These are phyloP conservation scores for Gastrophysa polygoni DNA, from an alignment of 2,888 invertebrate genomes.

Conservation along the genomic window DNA sequence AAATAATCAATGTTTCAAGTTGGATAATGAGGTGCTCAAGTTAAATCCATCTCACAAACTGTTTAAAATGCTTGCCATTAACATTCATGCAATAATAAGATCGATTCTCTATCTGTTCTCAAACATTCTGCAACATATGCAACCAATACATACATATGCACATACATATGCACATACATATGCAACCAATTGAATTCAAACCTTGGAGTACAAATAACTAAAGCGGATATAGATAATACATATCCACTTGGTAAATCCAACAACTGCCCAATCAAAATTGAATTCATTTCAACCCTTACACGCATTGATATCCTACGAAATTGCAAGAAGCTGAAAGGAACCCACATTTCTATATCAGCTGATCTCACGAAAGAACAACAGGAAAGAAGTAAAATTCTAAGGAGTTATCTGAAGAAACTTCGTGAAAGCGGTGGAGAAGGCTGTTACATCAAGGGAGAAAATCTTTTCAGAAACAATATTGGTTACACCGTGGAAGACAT, in stretches of 20 bases:
- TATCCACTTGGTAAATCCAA: background rate
- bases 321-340: background rate
- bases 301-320: background rate
- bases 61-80: too few species aligned
- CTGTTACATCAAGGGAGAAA: background rate
- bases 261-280: background rate
- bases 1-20: too few species aligned
- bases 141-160: too few species aligned
- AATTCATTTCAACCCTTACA: background rate
- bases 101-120: too few species aligned
- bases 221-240: slow-evolving; percentile 1
- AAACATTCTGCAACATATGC: too few species aligned
- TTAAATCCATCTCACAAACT: too few species aligned
- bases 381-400: slow-evolving; percentile 2
- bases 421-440: slow-evolving; percentile 6
- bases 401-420: background rate
- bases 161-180: too few species aligned
- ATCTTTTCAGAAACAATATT: background rate
- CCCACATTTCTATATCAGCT: background rate
- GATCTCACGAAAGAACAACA: slow-evolving; percentile 1
- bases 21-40: too few species aligned
- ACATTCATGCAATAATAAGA: too few species aligned
- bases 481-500: slow-evolving; percentile 1
- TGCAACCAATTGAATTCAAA: background rate
- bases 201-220: background rate